Percentiles rank a stretch among this genome's conserved stretches.
These are phyloP conservation scores for Leptodactylus fallax DNA, from an alignment of 2,797 vertebrate species.

Conservation along the genomic window DNA sequence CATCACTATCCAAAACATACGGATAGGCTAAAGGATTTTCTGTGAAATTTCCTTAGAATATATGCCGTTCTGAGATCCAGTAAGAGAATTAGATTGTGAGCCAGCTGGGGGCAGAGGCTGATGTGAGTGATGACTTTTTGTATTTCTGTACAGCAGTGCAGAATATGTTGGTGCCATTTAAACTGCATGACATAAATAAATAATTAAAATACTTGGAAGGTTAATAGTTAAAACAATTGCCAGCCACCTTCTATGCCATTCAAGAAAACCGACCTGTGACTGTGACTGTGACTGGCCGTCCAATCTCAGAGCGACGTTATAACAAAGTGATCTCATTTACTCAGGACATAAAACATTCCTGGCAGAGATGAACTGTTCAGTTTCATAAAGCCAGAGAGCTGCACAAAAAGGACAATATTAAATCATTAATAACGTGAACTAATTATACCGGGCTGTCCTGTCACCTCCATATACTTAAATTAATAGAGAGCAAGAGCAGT, in stretches of 20 bases:
- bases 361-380: slow-evolving; percentile 64
- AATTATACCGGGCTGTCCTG: slow-evolving; percentile 62
- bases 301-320: slow-evolving; percentile 46
- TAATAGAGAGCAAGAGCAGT: slow-evolving; percentile 64
- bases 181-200: no score
- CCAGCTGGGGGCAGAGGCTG: background rate
- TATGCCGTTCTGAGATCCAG: no score
- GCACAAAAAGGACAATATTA: slow-evolving; percentile 65
- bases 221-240: slow-evolving; percentile 15
- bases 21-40: no score
- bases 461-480: slow-evolving; percentile 64
- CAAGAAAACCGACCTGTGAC: slow-evolving; percentile 12
- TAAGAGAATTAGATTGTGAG: no score
- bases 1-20: no score
- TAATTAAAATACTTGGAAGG: background rate
- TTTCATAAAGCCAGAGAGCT: slow-evolving; percentile 62
- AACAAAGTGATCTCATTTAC: slow-evolving; percentile 63
- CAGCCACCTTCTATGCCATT: background rate
- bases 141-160: background rate
- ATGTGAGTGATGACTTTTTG: background rate
- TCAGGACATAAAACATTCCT: slow-evolving; percentile 62
- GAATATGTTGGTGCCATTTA: background rate
- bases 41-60: no score
- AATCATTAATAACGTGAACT: slow-evolving; percentile 65
- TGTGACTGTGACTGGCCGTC: slow-evolving; percentile 45